Evolutionary conservation across 2,113 vertebrate species (phyloP), one percentile per base, ranked within the genome.

Genomic region (Stigmatopora nigra): DNA sequence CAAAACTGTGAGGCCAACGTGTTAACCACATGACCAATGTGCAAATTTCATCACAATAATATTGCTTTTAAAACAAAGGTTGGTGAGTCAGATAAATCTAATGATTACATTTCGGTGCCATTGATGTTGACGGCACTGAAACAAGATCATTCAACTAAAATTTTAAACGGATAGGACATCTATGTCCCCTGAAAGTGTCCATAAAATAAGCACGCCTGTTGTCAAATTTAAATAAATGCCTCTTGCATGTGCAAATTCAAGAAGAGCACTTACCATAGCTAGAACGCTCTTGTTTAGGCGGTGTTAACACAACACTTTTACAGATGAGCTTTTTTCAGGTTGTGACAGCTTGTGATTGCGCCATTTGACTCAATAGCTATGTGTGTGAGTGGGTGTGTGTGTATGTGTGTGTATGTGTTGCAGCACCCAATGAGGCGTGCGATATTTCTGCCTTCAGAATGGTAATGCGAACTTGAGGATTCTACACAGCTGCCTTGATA

Each of bases 311-410:
- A 31, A 56, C 53, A 15, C 67, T 78, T 71, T 65, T n/a, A 70
- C 63, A 1, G 14, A 72, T 65, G 70, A 80, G 67, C 75, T 75
- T 73, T 64, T 66, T 68, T 73, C 55, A 44, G 68, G 64, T 61
- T 68, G 68, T 15, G 48, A 63, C 59, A 69, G 58, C 36, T 15
- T 25, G 58, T 57, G 65, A 67, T 68, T 59, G 55, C 63, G 65
- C 51, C 63, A 79, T 76, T 79, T 67, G 56, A 68, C 60, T 73
- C 64, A 61, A 62, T 75, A 65, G 67, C 63, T 46, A 62, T 65
- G 63, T 74, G 59, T 31, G 25, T 31, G 25, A n/a, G n/a, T 65
- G 63, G 72, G 59, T 31, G 25, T 31, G 25, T 65, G 63, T 74
- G 59, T 31, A 3, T 31, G 25, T 65, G 63, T 74, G 59, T 31